Percentiles rank a stretch among this genome's conserved stretches.
phyloP scores from a whole-genome alignment of 2,888 invertebrate genomes.

The Pammene fasciana region DNA sequence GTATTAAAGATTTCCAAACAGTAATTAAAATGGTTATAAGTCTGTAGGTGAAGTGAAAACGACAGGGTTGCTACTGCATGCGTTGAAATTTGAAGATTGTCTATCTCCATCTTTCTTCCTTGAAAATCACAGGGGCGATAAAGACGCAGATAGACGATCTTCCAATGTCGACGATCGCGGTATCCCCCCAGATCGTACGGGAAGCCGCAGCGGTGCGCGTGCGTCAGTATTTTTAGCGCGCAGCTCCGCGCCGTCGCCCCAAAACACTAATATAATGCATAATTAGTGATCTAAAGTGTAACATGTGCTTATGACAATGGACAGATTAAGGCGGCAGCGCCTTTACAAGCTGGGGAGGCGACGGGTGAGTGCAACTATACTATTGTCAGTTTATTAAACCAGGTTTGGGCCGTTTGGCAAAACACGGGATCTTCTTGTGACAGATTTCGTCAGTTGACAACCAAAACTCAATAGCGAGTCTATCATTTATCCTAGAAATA shows the following conservation, averaged over 20 bases:
- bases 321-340: conserved; percentile 69
- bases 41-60: background rate
- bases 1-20: background rate
- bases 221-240: conserved; percentile 72
- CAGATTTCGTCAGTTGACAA: conserved; percentile 4
- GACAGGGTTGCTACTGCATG: background rate
- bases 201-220: conserved; percentile 42
- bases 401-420: background rate
- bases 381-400: background rate
- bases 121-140: background rate
- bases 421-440: conserved; percentile 5
- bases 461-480: background rate
- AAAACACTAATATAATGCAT: conserved; percentile 50
- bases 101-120: background rate
- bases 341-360: conserved; percentile 63
- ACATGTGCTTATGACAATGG: conserved; percentile 77
- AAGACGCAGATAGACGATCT: background rate
- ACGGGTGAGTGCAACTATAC: conserved; percentile 54
- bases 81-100: background rate
- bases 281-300: conserved; percentile 45
- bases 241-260: conserved; percentile 59
- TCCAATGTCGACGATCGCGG: background rate
- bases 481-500: background rate
- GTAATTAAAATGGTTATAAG: background rate
- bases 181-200: background rate